Evolutionary conservation across 2,888 invertebrate species (phyloP).

Genomic region (Heliothis peltigera): DNA sequence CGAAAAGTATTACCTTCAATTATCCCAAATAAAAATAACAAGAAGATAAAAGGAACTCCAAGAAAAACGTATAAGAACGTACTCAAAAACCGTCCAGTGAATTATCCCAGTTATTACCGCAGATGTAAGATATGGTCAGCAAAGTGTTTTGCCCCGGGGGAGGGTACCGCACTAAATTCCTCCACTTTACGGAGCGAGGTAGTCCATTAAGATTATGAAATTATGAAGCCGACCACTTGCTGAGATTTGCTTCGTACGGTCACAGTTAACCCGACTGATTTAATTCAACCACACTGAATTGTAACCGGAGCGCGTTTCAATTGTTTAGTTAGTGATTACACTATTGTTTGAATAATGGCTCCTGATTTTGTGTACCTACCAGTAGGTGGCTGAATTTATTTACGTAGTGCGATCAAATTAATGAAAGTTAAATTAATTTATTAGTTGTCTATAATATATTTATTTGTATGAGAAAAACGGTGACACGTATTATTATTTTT

Average conservation of each 20-base stretch:
- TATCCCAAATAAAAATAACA: constrained; percentile 52
- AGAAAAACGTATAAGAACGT: constrained; percentile 65
- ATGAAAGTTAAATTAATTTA: background rate
- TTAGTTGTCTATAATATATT: no score
- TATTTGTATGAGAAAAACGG: no score
- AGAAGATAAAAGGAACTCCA: constrained; percentile 43
- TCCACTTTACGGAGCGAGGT: constrained; percentile 82
- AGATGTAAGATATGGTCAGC: constrained; percentile 83
- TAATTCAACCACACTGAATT: constrained; percentile 66
- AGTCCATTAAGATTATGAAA: constrained; percentile 86
- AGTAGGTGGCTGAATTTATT: constrained; percentile 10
- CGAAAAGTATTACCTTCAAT: constrained; percentile 41
- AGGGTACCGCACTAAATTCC: constrained; percentile 81
- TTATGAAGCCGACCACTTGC: constrained; percentile 83
- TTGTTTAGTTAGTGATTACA: constrained; percentile 39
- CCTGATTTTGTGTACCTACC: constrained; percentile 1
- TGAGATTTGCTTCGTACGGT: constrained; percentile 79
- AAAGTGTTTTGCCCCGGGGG: constrained; percentile 78
- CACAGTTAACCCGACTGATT: constrained; percentile 72
- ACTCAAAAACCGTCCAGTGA: constrained; percentile 70
- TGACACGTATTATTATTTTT: no score
- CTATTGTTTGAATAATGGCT: constrained; percentile 3
- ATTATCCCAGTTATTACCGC: constrained; percentile 76
- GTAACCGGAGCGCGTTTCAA: constrained; percentile 37
- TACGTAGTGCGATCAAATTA: background rate